phyloP scores from a whole-genome alignment of 2,113 vertebrate genomes.

The Egretta garzetta region DNA sequence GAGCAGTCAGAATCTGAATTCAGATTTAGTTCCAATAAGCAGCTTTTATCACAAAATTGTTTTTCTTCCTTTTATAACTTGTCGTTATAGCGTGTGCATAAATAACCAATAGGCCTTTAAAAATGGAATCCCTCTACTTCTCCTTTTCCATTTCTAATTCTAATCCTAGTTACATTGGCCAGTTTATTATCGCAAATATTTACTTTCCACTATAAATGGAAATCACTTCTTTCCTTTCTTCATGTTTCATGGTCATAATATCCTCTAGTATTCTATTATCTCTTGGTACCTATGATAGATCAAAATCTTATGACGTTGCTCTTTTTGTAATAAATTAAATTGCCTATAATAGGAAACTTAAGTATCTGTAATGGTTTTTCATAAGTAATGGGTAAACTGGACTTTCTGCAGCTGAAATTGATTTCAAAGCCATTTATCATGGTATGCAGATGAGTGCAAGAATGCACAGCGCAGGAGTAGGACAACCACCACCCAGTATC shows the following conservation, averaged over 20 bases:
- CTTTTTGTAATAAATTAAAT: slow-evolving; percentile 50
- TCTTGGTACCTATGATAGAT: slow-evolving; percentile 33
- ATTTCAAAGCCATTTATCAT: slow-evolving; percentile 54
- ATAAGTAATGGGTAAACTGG: slow-evolving; percentile 34
- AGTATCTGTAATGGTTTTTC: slow-evolving; percentile 26
- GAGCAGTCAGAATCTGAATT: neutral
- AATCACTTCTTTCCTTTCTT: slow-evolving; percentile 25
- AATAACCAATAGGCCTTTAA: slow-evolving; percentile 23
- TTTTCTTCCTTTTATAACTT: slow-evolving; percentile 2
- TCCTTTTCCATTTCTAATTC: slow-evolving; percentile 15
- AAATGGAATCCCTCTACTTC: neutral
- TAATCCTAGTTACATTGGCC: neutral
- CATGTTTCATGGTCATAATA: slow-evolving; percentile 41
- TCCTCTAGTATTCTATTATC: slow-evolving; percentile 16
- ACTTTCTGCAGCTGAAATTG: slow-evolving; percentile 31
- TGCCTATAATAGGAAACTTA: slow-evolving; percentile 39
- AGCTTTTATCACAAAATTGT: slow-evolving; percentile 8
- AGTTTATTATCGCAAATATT: slow-evolving; percentile 65
- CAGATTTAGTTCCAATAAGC: slow-evolving; percentile 23
- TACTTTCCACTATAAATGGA: slow-evolving; percentile 62
- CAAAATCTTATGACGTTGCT: slow-evolving; percentile 13
- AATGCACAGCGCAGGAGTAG: neutral
- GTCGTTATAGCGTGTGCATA: neutral
- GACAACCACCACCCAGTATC: neutral
- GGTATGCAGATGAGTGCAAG: neutral